Conservation (phyloP, 2,888 invertebrate genomes). For the Glyphotaelius pellucidus region DNA sequence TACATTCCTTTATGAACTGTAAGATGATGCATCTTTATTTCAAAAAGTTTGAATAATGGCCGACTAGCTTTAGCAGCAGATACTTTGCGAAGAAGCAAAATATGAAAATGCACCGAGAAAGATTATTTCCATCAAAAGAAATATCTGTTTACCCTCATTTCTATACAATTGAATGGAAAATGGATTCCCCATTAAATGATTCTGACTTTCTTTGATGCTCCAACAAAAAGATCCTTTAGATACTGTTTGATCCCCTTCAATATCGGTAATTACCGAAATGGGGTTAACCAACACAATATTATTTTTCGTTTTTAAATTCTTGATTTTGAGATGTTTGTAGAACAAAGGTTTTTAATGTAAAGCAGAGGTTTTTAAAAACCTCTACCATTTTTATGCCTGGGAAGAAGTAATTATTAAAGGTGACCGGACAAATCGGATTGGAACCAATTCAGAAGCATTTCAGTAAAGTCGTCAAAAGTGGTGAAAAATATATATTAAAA, state of each 20-base stretch:
- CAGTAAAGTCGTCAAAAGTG: too few species aligned
- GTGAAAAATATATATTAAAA: too few species aligned
- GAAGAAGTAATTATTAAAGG: too few species aligned
- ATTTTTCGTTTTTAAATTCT: background rate
- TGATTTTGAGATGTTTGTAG: background rate
- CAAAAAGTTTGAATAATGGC: background rate
- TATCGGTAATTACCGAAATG: background rate
- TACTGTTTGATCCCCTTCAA: background rate
- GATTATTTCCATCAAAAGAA: background rate
- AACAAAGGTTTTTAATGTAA: background rate
- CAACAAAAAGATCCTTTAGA: background rate
- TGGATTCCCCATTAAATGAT: background rate
- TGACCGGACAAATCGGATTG: too few species aligned
- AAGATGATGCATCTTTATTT: background rate
- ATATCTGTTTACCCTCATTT: background rate
- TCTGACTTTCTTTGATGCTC: background rate
- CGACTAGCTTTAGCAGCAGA: background rate
- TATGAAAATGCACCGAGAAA: background rate
- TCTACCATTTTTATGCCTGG: too few species aligned
- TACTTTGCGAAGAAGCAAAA: background rate
- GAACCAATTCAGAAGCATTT: too few species aligned
- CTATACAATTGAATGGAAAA: constrained; percentile 2
- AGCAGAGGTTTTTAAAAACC: too few species aligned
- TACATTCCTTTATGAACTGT: background rate
- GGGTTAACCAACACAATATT: background rate